These are phyloP conservation scores for Lamellibrachia satsuma DNA, from an alignment of 2,888 invertebrate genomes.

Conservation along the genomic window DNA sequence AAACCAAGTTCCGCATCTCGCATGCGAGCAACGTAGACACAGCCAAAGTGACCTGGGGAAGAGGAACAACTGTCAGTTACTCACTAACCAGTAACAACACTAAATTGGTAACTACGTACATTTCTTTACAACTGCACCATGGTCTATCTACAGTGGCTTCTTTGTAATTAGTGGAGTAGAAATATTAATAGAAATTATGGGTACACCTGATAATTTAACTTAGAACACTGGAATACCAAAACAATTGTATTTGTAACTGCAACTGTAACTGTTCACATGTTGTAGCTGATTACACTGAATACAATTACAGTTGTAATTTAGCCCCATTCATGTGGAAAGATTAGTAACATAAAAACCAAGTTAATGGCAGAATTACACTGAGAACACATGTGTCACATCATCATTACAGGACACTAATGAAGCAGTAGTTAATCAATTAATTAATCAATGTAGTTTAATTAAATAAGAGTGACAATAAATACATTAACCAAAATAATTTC, in stretches of 20 bases:
- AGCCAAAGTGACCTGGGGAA: constrained; percentile 62
- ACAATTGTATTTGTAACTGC: neutral
- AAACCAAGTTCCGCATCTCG: constrained; percentile 53
- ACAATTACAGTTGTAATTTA: neutral
- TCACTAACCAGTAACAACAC: neutral
- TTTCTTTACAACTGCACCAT: neutral
- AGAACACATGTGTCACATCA: too few relatives aligned
- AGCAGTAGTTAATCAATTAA: too few relatives aligned
- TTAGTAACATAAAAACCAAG: too few relatives aligned
- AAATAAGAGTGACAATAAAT: neutral
- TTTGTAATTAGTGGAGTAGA: neutral
- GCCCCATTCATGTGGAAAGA: neutral
- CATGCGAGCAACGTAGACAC: constrained; percentile 60
- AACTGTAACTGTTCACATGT: neutral
- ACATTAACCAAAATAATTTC: neutral
- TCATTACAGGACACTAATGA: too few relatives aligned
- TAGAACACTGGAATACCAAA: neutral
- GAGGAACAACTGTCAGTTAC: neutral
- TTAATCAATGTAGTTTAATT: too few relatives aligned
- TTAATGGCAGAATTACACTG: too few relatives aligned
- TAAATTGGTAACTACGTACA: neutral
- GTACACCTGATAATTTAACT: neutral
- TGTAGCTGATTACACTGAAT: neutral
- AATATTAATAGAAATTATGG: neutral
- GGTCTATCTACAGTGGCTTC: neutral